Evolutionary conservation across 2,797 vertebrate genomes (phyloP), one percentile per base, ranked within the genome.

Genomic region (Gadopsis bispinosus): DNA sequence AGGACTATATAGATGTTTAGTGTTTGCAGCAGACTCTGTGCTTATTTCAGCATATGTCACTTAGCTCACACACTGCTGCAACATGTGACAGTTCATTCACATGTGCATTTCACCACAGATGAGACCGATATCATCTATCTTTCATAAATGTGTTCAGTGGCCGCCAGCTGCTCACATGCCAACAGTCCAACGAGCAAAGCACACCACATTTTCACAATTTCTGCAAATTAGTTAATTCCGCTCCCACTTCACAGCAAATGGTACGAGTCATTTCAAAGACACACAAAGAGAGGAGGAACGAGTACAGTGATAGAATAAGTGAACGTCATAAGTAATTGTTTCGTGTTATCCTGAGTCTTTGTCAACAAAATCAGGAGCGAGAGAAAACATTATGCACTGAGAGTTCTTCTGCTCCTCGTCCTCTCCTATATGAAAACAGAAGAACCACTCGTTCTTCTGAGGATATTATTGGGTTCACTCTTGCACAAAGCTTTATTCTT

Each of bases 391-490:
- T 62, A 58, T 68, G 22, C 55, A 19, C 13, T 5, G 17, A 73
- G 62, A 63, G 31, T 63, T 37, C 48, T 3, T 13, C 62, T 48
- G 37, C 45, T 19, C 31, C 26, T 51, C 2, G 0, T 66, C 63
- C 58, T 39, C 50, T 70, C 43, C 59, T 47, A 45, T 74, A 50
- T 43, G 43, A 64, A 54, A 67, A 79, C 75, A 77, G 55, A 86
- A 72, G 66, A 7, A 80, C 54, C 31, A 55, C 73, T 85, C 55
- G 4, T 73, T 86, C 68, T 74, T 80, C 62, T 71, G 71, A 83
- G 26, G 60, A 72, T 54, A n/a, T 80, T 54, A 56, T 37, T 50
- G 58, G 69, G 69, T 76, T 84, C 62, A 78, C 51, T 81, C 78
- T 69, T 82, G 77, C 14, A 75, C 53, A 77, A 69, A 79, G 69